Conservation (phyloP, 2,797 vertebrate species). For the Dendrocincla fuliginosa region DNA sequence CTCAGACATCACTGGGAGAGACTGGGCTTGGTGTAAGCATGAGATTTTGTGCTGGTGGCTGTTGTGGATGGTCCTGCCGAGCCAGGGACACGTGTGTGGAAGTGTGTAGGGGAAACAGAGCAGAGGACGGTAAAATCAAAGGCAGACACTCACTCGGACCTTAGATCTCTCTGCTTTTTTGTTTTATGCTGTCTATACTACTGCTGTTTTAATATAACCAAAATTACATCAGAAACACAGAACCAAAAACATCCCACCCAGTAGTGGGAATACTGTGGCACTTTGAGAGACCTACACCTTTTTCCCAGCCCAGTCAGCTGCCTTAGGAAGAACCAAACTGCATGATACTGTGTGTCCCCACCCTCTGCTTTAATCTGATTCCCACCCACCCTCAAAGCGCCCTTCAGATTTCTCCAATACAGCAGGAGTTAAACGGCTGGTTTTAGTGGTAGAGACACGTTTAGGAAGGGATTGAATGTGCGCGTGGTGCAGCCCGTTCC, state of each 20-base stretch:
- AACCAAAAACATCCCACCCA: background rate
- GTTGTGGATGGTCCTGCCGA: background rate
- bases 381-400: background rate
- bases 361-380: background rate
- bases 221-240: background rate
- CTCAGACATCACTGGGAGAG: background rate
- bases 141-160: background rate
- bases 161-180: background rate
- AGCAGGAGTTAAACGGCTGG: conserved; percentile 67
- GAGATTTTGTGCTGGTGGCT: background rate
- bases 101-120: background rate
- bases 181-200: background rate
- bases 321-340: background rate
- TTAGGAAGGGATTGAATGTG: conserved; percentile 67
- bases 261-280: background rate
- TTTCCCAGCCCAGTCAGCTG: background rate
- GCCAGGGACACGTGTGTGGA: background rate
- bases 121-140: background rate
- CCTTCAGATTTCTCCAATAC: conserved; percentile 30
- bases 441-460: conserved; percentile 31
- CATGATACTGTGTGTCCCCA: background rate
- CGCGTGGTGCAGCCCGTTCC: conserved; percentile 45
- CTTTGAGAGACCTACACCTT: background rate
- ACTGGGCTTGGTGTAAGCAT: background rate
- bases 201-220: background rate